Evolutionary conservation across 2,888 invertebrate species (phyloP).

Genomic region (Acanthacorydalis orientalis): DNA sequence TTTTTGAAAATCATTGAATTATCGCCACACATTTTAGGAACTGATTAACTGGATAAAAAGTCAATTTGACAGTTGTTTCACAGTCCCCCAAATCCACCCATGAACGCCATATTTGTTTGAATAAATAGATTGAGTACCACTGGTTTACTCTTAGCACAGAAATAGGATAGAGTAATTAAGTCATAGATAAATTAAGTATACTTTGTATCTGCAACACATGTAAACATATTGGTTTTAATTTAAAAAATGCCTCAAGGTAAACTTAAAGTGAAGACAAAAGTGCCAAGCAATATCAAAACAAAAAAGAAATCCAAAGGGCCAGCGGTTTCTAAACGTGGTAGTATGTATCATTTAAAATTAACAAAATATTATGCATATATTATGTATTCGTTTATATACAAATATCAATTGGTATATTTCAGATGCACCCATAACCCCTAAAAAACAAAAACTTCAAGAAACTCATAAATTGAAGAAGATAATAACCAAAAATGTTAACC

Average conservation of each 20-base stretch:
- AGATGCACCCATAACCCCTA: slow-evolving; percentile 50
- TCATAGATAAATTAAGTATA: no score
- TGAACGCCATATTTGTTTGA: not conserved
- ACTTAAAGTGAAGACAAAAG: slow-evolving; percentile 44
- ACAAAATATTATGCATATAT: not conserved
- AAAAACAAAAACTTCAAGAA: slow-evolving; percentile 39
- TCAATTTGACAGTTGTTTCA: not conserved
- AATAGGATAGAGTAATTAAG: no score
- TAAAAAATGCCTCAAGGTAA: slow-evolving; percentile 49
- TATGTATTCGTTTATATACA: slow-evolving; percentile 4
- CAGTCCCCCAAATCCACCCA: not conserved
- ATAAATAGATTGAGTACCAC: not conserved
- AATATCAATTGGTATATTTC: slow-evolving; percentile 11
- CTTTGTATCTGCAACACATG: no score
- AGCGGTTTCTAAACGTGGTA: slow-evolving; percentile 38
- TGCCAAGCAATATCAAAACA: slow-evolving; percentile 32
- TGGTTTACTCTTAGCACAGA: no score
- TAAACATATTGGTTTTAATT: not conserved
- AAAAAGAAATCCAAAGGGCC: slow-evolving; percentile 29
- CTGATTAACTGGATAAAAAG: not conserved
- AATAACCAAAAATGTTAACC: slow-evolving; percentile 53
- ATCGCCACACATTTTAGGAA: not conserved
- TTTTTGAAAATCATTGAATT: not conserved
- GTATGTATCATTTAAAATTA: slow-evolving; percentile 17
- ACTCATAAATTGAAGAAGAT: slow-evolving; percentile 45